These are phyloP conservation scores for Incurvaria masculella DNA, from an alignment of 2,888 invertebrate species.

Conservation along the genomic window DNA sequence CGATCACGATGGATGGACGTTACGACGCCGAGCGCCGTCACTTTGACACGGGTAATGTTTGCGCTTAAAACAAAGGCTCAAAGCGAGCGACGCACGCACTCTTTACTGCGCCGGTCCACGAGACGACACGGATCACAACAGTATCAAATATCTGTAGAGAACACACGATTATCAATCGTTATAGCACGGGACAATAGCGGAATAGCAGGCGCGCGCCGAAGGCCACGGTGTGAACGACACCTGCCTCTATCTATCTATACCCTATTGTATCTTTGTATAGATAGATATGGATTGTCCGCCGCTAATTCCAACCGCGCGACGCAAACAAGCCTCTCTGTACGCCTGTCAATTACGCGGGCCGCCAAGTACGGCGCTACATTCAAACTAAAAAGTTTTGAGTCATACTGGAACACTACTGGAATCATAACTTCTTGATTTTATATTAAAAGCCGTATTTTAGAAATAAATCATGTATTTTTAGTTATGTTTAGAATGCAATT, in stretches of 20 bases:
- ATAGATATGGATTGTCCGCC: conserved; percentile 48
- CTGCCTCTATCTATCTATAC: conserved; percentile 27
- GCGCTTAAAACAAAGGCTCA: not conserved
- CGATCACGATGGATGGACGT: conserved; percentile 53
- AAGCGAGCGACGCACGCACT: not conserved
- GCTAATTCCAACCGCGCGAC: conserved; percentile 39
- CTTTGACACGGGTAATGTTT: conserved; percentile 17
- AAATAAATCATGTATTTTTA: too few species aligned
- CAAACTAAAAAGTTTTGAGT: not conserved
- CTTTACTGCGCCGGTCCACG: not conserved
- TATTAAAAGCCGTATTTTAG: too few species aligned
- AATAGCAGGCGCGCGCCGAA: not conserved
- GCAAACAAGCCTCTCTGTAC: not conserved
- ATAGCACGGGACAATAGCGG: conserved; percentile 40
- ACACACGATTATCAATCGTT: not conserved
- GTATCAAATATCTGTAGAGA: not conserved
- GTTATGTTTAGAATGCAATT: too few species aligned
- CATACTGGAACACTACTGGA: too few species aligned
- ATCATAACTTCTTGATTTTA: too few species aligned
- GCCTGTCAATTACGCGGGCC: not conserved
- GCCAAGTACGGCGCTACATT: not conserved
- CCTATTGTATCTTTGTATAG: conserved; percentile 11
- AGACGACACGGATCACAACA: not conserved
- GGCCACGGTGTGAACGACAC: conserved; percentile 59
- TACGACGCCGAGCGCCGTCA: conserved; percentile 40